phyloP scores from a whole-genome alignment of 2,888 invertebrate genomes.

The Amiota mariae region DNA sequence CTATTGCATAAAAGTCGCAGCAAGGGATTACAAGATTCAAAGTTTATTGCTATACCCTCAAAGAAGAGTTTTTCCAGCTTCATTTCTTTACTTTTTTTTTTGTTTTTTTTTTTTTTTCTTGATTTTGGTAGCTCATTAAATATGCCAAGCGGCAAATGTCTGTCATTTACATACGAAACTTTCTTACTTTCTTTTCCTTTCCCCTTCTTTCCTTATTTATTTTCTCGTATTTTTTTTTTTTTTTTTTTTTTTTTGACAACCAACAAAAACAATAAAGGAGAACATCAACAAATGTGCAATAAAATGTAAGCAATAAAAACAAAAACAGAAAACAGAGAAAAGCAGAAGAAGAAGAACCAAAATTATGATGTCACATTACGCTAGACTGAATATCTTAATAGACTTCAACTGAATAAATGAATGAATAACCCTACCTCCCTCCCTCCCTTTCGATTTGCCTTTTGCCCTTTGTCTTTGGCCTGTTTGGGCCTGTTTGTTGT shows the following conservation, averaged over 20 bases:
- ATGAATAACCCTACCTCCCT: conserved; percentile 55
- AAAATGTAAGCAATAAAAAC: conserved; percentile 42
- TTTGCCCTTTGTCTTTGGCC: conserved; percentile 34
- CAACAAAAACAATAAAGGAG: conserved; percentile 18
- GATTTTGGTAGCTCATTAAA: conserved; percentile 52
- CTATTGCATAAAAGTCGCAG: no score
- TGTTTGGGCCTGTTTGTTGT: conserved; percentile 8
- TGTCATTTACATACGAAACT: conserved; percentile 60
- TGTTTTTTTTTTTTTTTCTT: no score
- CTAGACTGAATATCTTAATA: conserved; percentile 66
- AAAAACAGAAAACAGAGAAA: conserved; percentile 47
- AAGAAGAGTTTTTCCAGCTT: no score
- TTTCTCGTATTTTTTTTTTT: no score
- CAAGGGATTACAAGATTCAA: no score
- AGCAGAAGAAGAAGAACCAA: conserved; percentile 3
- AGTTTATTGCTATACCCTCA: no score
- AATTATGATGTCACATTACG: conserved; percentile 63
- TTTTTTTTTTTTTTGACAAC: background rate
- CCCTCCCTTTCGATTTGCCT: conserved; percentile 49
- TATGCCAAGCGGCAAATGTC: conserved; percentile 63
- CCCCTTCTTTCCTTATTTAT: no score
- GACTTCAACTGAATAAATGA: conserved; percentile 41
- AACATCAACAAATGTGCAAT: conserved; percentile 29
- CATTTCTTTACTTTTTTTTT: no score
- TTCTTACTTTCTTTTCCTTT: conserved; percentile 7